A percentile compares a stretch with the other conserved stretches of the same genome.
These are phyloP conservation scores for Chloebia gouldiae DNA, from an alignment of 2,113 vertebrate genomes.

Conservation along the genomic window DNA sequence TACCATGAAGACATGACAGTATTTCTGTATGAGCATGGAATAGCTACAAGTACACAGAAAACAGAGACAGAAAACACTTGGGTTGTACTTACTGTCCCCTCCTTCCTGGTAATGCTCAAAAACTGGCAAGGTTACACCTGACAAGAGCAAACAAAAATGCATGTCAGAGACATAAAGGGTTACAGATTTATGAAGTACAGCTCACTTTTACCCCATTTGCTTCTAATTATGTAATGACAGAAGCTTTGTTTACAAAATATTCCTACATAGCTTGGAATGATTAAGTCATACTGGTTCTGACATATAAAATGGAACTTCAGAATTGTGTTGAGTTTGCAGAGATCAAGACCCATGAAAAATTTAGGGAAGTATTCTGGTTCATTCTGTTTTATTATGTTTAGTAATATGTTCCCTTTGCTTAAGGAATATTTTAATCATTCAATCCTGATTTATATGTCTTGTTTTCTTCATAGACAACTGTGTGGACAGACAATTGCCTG, in stretches of 20 bases:
- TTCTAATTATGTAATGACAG: neutral
- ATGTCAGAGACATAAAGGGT: neutral
- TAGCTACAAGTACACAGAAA: neutral
- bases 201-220: neutral
- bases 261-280: neutral
- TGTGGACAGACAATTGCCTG: neutral
- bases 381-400: neutral
- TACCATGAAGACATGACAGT: neutral
- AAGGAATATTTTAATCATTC: neutral
- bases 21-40: neutral
- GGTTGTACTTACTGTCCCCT: conserved; percentile 90
- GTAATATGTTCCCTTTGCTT: neutral
- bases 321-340: neutral
- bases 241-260: neutral
- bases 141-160: neutral
- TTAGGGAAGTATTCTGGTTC: neutral
- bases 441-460: neutral
- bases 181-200: neutral
- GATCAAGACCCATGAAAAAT: neutral
- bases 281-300: neutral
- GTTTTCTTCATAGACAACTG: neutral
- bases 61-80: neutral
- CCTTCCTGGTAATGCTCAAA: conserved; percentile 99
- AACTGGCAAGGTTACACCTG: conserved; percentile 95
- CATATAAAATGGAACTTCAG: neutral